A percentile compares a stretch with the other conserved stretches of the same genome.
phyloP scores from a whole-genome alignment of 2,797 vertebrate genomes.

The Amblyraja radiata region DNA sequence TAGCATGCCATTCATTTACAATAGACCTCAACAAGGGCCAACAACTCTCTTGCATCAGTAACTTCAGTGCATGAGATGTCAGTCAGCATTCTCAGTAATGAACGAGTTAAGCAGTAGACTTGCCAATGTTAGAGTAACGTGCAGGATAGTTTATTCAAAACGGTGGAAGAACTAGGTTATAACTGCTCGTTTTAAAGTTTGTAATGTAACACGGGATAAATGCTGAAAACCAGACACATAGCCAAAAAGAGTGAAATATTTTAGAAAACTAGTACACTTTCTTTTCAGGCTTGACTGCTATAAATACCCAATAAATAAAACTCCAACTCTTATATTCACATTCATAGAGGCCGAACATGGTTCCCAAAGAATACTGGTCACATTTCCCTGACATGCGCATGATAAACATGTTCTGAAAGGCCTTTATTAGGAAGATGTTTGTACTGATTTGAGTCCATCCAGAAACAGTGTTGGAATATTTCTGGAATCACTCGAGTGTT shows the following conservation, averaged over 20 bases:
- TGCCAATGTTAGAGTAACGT: neutral
- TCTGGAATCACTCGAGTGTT: constrained; percentile 15
- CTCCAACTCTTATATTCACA: constrained; percentile 30
- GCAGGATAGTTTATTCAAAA: constrained; percentile 15
- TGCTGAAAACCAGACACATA: neutral
- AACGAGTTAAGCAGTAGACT: neutral
- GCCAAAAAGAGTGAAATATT: neutral
- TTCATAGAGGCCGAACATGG: neutral
- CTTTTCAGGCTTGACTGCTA: constrained; percentile 42
- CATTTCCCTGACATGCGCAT: constrained; percentile 11
- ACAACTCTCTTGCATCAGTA: neutral
- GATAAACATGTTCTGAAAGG: constrained; percentile 24
- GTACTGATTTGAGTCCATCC: neutral
- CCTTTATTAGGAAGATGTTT: constrained; percentile 26
- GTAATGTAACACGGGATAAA: neutral
- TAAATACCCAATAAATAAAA: constrained; percentile 40
- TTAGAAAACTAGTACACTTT: constrained; percentile 41
- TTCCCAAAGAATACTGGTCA: neutral
- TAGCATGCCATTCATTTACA: neutral
- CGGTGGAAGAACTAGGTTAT: neutral
- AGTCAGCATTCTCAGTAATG: neutral
- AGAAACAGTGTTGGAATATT: neutral
- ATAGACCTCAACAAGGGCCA: neutral
- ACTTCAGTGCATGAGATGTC: neutral
- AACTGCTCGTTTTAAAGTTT: neutral